Conservation (phyloP, 2,113 vertebrate genomes). For the Calidris pygmaea region DNA sequence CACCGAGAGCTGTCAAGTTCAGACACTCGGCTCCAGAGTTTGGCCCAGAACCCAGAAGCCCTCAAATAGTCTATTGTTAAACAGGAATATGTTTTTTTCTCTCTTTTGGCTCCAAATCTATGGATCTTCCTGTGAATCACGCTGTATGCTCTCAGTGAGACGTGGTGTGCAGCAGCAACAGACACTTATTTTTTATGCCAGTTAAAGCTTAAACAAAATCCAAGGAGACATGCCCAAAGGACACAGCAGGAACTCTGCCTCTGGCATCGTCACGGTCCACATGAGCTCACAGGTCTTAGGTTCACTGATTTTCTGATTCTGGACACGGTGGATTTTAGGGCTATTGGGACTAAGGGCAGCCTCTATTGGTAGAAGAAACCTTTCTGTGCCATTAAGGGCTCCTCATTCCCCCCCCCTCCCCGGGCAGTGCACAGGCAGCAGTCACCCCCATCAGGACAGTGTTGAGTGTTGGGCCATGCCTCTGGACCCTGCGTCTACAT, state of each 20-base stretch:
- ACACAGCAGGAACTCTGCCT: conserved; percentile 58
- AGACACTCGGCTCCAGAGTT: not conserved
- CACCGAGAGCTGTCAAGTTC: not conserved
- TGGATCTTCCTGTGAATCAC: not conserved
- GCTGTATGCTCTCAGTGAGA: not conserved
- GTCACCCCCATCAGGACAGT: not conserved
- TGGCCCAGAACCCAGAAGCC: not conserved
- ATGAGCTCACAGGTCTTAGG: conserved; percentile 82
- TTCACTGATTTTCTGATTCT: conserved; percentile 81
- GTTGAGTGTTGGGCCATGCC: not conserved
- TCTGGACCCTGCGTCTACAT: not conserved
- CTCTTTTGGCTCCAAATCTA: not conserved
- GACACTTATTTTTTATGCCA: not conserved
- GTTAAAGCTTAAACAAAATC: not conserved
- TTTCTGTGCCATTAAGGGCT: not conserved
- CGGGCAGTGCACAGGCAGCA: not conserved
- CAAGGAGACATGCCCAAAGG: not conserved
- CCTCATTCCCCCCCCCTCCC: not conserved
- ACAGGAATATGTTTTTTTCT: not conserved
- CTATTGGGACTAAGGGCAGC: conserved; percentile 85
- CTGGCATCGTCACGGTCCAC: conserved; percentile 84
- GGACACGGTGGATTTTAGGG: conserved; percentile 87
- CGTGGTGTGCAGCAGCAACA: not conserved
- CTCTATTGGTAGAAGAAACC: conserved; percentile 62
- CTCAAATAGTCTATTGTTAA: not conserved